A percentile compares a stretch with the other conserved stretches of the same genome.
Evolutionary conservation across 2,888 invertebrate genomes (phyloP).

Genomic region (Hanleya hanleyi): DNA sequence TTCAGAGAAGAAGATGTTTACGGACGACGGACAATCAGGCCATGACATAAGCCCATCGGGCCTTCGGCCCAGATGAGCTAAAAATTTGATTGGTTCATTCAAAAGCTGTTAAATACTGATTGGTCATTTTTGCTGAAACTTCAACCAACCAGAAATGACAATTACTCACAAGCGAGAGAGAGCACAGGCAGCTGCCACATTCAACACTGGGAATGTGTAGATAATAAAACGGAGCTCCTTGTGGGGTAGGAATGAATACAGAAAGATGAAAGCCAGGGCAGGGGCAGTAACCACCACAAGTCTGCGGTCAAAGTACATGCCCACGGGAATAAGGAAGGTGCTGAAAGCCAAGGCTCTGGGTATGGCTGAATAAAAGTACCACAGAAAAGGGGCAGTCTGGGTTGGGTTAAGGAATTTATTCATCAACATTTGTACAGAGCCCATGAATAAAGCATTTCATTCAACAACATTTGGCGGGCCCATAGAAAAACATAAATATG

Average conservation of each 20-base stretch:
- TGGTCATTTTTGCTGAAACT: too few species aligned
- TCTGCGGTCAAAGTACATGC: constrained; percentile 78
- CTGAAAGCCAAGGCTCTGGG: constrained; percentile 92
- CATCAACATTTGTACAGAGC: background rate
- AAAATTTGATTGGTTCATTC: too few species aligned
- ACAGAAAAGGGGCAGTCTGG: constrained; percentile 83
- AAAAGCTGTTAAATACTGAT: too few species aligned
- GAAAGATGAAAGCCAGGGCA: constrained; percentile 81
- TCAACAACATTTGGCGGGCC: too few species aligned
- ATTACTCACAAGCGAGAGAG: constrained; percentile 89
- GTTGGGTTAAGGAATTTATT: constrained; percentile 38
- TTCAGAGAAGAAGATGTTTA: too few species aligned
- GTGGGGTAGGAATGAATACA: constrained; percentile 97
- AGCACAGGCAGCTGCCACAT: constrained; percentile 91
- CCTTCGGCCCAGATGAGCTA: too few species aligned
- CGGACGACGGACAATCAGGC: too few species aligned
- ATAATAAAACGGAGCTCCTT: constrained; percentile 98
- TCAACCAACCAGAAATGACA: too few species aligned
- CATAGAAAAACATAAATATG: too few species aligned
- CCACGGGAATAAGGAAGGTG: constrained; percentile 79
- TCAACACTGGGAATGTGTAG: constrained; percentile 95
- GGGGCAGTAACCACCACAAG: constrained; percentile 76
- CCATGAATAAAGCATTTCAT: too few species aligned
- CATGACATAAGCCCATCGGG: too few species aligned
- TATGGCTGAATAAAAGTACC: constrained; percentile 99